Percentiles rank a stretch among this genome's conserved stretches.
Conservation (phyloP, 2,888 invertebrate species). For the Fissipunctia ypsillon region DNA sequence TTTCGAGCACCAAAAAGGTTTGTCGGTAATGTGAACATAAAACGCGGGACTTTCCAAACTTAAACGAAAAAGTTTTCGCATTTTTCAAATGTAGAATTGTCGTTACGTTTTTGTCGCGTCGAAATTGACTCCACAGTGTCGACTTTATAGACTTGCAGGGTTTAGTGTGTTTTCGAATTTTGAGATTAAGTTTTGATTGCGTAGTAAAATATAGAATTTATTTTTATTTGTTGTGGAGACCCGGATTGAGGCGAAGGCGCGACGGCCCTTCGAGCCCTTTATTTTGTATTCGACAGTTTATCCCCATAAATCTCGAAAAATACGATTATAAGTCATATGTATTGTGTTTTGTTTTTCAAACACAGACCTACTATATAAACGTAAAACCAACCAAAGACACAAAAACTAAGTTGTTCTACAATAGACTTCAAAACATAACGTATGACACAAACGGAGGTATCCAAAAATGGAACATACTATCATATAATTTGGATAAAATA, state of each 20-base stretch:
- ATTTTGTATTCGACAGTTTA: slow-evolving; percentile 60
- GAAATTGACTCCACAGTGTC: slow-evolving; percentile 65
- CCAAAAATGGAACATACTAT: neutral
- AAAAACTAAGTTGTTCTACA: neutral
- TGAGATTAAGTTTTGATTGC: slow-evolving; percentile 69
- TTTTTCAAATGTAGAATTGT: slow-evolving; percentile 81
- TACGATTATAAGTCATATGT: slow-evolving; percentile 63
- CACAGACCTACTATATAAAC: slow-evolving; percentile 6
- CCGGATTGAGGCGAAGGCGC: slow-evolving; percentile 53
- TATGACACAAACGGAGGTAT: neutral
- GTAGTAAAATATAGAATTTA: slow-evolving; percentile 68
- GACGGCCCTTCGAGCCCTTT: slow-evolving; percentile 36
- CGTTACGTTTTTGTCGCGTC: slow-evolving; percentile 71
- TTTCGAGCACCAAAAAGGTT: slow-evolving; percentile 78
- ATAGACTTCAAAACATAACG: neutral
- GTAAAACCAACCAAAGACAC: no score
- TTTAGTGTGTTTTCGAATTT: slow-evolving; percentile 69
- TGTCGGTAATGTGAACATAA: slow-evolving; percentile 81
- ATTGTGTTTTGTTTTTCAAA: slow-evolving; percentile 45
- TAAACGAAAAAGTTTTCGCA: slow-evolving; percentile 83
- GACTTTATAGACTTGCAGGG: slow-evolving; percentile 64
- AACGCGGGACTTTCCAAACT: slow-evolving; percentile 76
- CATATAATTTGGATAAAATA: neutral
- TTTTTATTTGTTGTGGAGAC: slow-evolving; percentile 66
- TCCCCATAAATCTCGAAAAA: slow-evolving; percentile 61